These are phyloP conservation scores for Anarrhichthys ocellatus DNA, from an alignment of 2,113 vertebrate genomes.

Conservation along the genomic window DNA sequence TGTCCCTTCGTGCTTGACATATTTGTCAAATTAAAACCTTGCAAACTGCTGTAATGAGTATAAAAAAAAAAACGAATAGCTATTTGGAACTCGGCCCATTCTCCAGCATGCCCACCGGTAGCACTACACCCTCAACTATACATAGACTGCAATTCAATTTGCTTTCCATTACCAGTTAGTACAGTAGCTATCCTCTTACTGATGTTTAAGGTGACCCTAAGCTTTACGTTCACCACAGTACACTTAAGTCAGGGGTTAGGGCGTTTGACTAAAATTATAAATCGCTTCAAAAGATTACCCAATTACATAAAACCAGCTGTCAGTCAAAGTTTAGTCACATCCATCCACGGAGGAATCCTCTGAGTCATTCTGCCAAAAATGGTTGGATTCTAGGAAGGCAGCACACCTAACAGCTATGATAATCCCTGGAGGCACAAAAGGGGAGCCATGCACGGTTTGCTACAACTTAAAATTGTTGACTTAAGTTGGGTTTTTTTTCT, in stretches of 20 bases:
- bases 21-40: not conserved
- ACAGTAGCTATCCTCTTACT: constrained; percentile 33
- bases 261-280: constrained; percentile 46
- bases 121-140: constrained; percentile 34
- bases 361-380: constrained; percentile 58
- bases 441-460: not conserved
- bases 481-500: constrained; percentile 27
- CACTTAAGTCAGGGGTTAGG: constrained; percentile 46
- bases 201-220: constrained; percentile 42
- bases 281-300: constrained; percentile 54
- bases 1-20: not conserved
- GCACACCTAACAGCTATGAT: constrained; percentile 19
- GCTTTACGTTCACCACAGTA: constrained; percentile 26
- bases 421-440: constrained; percentile 37
- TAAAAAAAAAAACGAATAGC: not conserved
- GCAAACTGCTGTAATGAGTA: not conserved
- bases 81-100: constrained; percentile 17
- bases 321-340: constrained; percentile 56
- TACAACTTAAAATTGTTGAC: constrained; percentile 27
- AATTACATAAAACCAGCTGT: constrained; percentile 66
- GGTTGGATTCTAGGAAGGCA: constrained; percentile 50
- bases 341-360: constrained; percentile 33
- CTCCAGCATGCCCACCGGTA: constrained; percentile 14
- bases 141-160: constrained; percentile 47
- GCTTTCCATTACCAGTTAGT: constrained; percentile 15